Evolutionary conservation across 2,888 invertebrate species (phyloP).

Genomic region (Drosophila pegasa): DNA sequence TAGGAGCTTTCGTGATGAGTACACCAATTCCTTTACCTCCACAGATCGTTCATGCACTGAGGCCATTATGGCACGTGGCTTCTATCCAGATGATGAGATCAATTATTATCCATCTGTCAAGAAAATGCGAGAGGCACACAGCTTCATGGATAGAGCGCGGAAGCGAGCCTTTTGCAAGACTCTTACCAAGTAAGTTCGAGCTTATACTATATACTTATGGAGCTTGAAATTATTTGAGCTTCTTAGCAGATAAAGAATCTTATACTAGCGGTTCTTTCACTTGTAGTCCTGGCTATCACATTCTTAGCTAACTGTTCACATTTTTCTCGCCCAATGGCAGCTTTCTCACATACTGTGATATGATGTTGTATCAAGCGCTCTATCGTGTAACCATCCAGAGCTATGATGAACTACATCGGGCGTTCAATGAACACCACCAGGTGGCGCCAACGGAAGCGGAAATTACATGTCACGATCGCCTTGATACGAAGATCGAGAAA

Average conservation of each 20-base stretch:
- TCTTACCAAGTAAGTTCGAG: constrained; percentile 89
- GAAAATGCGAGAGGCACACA: constrained; percentile 89
- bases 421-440: constrained; percentile 86
- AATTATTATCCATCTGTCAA: constrained; percentile 86
- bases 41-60: constrained; percentile 89
- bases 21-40: neutral
- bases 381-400: constrained; percentile 88
- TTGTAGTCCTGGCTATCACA: too few relatives aligned
- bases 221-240: too few relatives aligned
- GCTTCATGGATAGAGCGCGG: constrained; percentile 94
- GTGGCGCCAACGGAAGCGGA: constrained; percentile 86
- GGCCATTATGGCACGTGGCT: constrained; percentile 91
- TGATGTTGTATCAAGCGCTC: constrained; percentile 89
- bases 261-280: too few relatives aligned
- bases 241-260: too few relatives aligned
- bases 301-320: neutral
- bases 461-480: constrained; percentile 82
- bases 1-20: neutral
- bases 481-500: constrained; percentile 86
- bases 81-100: constrained; percentile 90
- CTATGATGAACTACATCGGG: constrained; percentile 86
- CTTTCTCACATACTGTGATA: constrained; percentile 90
- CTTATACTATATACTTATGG: too few relatives aligned
- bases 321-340: constrained; percentile 83
- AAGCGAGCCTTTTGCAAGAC: constrained; percentile 93